A percentile compares a stretch with the other conserved stretches of the same genome.
Conservation (phyloP, 2,888 invertebrate genomes). For the Pandemis heparana region DNA sequence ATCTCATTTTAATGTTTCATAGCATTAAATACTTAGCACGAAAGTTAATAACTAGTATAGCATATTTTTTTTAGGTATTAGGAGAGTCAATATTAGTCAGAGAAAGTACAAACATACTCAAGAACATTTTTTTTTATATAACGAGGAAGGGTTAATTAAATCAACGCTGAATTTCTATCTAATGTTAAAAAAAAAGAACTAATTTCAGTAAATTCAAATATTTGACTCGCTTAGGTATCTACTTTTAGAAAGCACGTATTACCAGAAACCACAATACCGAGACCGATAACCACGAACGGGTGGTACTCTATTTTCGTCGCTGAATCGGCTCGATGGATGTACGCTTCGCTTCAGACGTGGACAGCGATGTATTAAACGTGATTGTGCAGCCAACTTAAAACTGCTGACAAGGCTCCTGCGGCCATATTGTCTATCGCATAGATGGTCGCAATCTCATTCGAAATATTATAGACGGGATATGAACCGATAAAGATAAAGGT, state of each 20-base stretch:
- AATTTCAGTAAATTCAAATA: too few relatives aligned
- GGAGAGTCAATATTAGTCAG: too few relatives aligned
- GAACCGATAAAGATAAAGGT: too few relatives aligned
- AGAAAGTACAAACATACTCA: too few relatives aligned
- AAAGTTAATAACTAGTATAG: not conserved
- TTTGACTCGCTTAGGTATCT: too few relatives aligned
- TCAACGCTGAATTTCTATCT: too few relatives aligned
- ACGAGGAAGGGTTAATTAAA: too few relatives aligned
- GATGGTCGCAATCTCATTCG: not conserved
- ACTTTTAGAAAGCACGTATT: not conserved
- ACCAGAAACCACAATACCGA: conserved; percentile 15
- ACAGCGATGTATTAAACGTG: conserved; percentile 54
- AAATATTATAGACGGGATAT: too few relatives aligned
- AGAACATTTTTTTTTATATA: too few relatives aligned
- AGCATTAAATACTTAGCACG: too few relatives aligned
- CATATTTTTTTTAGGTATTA: too few relatives aligned
- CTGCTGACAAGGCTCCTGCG: conserved; percentile 25
- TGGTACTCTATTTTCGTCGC: conserved; percentile 43
- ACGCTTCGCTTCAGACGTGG: conserved; percentile 59
- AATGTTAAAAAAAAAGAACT: too few relatives aligned
- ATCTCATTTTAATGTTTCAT: not conserved
- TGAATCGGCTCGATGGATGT: conserved; percentile 60
- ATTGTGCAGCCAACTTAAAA: conserved; percentile 37
- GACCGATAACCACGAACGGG: conserved; percentile 6
- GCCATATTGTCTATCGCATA: conserved; percentile 38